These are phyloP conservation scores for Punctoribates punctum DNA, from an alignment of 2,888 invertebrate genomes.

Conservation along the genomic window DNA sequence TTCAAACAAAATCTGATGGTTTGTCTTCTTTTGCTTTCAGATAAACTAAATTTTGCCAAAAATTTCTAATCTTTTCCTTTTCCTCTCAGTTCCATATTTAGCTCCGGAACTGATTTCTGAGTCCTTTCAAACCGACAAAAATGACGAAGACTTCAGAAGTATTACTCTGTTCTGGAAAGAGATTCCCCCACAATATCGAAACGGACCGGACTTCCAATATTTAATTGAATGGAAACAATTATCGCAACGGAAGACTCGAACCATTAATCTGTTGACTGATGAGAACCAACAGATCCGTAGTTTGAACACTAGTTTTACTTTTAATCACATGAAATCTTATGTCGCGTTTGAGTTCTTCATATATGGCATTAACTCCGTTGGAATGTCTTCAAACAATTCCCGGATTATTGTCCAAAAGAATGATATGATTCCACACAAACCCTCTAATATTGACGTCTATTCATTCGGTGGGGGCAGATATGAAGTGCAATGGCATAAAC, in stretches of 20 bases:
- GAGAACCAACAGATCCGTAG: background rate
- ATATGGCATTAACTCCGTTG: constrained; percentile 44
- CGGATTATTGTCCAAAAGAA: constrained; percentile 37
- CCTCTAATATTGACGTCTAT: constrained; percentile 44
- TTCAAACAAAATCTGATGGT: constrained; percentile 45
- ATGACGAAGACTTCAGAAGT: constrained; percentile 41
- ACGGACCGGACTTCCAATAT: constrained; percentile 26
- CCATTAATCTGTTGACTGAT: background rate
- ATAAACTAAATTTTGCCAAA: background rate
- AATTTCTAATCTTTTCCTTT: constrained; percentile 3
- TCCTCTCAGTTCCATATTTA: constrained; percentile 44
- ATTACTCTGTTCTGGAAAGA: constrained; percentile 45
- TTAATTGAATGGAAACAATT: background rate
- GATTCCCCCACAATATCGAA: background rate
- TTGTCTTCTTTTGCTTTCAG: constrained; percentile 4
- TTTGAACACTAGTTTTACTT: background rate
- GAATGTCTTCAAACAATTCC: constrained; percentile 40
- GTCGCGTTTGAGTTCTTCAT: constrained; percentile 41
- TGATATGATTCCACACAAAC: constrained; percentile 40
- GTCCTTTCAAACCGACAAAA: constrained; percentile 44
- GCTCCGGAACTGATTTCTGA: constrained; percentile 43
- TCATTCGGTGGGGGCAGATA: constrained; percentile 43
- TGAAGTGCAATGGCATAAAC: constrained; percentile 43
- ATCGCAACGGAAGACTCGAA: background rate
- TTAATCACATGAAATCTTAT: constrained; percentile 41